Evolutionary conservation across 2,888 invertebrate genomes (phyloP), one percentile per base, ranked within the genome.

Genomic region (Pinctada fucata): DNA sequence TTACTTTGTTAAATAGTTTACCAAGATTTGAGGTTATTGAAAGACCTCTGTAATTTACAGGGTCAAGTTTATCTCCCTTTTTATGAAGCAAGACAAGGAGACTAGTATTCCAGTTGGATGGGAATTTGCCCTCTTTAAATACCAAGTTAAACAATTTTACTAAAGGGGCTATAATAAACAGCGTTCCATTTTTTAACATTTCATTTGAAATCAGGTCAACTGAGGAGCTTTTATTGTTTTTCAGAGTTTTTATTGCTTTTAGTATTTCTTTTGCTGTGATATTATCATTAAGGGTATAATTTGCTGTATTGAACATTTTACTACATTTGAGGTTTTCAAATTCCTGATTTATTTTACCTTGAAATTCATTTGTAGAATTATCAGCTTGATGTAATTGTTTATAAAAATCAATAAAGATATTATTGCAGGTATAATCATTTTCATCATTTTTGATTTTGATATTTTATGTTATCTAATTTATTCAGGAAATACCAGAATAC

Each of bases 401-500:
- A 8, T 48, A 69, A 69, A 10, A 48, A n/a, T 69, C 47, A 10
- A 47, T 47, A 48, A 69, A 69, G 45, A 48, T n/a, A 48, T 69
- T 48, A 69, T 48, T n/a, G 49, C 47, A n/a, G n/a, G 49, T 5
- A 10, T 45, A 48, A 49, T 45, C 48, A 48, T 52, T 52, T 52
- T 8, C 58, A 52, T 69, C n/a, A 69, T 48, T 10, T n/a, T n/a
- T 45, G 3, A 65, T n/a, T n/a, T n/a, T n/a, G n/a, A n/a, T n/a
- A n/a, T n/a, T n/a, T n/a, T n/a, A n/a, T 47, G 6, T 52, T 69
- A 67, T 74, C 52, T 10, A 75, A 49, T 75, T 75, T 75, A 63
- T 75, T 68, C 47, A 75, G 45, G 5, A 75, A 10, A 2, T 68
- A 58, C 75, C 75, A 75, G 31, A 75, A 75, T 16, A 58, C n/a